A percentile compares a stretch with the other conserved stretches of the same genome.
phyloP scores from a whole-genome alignment of 2,797 vertebrate genomes.

The Masticophis lateralis region DNA sequence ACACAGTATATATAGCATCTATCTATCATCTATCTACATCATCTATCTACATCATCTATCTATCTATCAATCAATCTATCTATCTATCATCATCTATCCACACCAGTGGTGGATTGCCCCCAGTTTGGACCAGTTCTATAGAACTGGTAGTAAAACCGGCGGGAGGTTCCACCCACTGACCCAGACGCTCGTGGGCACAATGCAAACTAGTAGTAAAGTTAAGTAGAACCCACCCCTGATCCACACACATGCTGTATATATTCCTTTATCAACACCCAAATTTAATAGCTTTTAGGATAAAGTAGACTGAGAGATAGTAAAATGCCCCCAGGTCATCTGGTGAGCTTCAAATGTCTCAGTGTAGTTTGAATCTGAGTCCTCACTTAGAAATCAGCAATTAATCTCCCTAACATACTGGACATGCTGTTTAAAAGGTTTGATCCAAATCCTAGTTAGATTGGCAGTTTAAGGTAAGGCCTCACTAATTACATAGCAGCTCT shows the following conservation, averaged over 20 bases:
- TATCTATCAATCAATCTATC: background rate
- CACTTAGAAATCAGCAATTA: background rate
- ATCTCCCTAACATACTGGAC: background rate
- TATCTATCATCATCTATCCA: no score
- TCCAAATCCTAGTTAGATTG: background rate
- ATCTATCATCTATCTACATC: no score
- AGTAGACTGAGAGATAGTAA: background rate
- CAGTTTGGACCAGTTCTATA: no score
- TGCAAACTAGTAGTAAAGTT: no score
- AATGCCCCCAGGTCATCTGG: background rate
- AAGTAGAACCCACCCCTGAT: no score
- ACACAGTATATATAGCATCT: no score
- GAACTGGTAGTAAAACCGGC: no score
- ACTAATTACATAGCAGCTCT: background rate
- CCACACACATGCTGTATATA: background rate
- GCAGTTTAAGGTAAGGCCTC: background rate
- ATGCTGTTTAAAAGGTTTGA: background rate
- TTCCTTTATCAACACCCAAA: background rate
- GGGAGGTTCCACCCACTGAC: no score
- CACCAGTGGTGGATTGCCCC: no score
- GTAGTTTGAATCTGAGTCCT: background rate
- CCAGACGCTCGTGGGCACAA: no score
- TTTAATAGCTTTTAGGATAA: background rate
- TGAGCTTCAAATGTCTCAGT: background rate
- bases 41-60: background rate